phyloP scores from a whole-genome alignment of 2,888 invertebrate genomes.

The Drosophila helvetica region DNA sequence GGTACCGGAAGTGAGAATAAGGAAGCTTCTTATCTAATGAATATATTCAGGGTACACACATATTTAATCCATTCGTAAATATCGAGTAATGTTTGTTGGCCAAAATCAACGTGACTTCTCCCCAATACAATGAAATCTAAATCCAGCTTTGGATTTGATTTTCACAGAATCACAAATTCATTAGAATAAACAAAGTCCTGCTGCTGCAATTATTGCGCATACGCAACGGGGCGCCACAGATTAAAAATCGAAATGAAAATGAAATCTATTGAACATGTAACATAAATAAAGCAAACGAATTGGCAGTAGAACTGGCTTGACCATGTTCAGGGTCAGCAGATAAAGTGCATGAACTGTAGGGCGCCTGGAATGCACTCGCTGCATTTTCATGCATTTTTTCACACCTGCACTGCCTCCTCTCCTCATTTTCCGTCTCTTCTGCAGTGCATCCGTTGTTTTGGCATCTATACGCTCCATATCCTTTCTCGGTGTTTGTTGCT shows the following conservation, averaged over 20 bases:
- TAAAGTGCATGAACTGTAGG: constrained; percentile 63
- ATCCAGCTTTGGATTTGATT: background rate
- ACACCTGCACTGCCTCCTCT: constrained; percentile 23
- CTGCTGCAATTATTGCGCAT: background rate
- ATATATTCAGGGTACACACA: too few relatives aligned
- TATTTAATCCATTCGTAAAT: too few relatives aligned
- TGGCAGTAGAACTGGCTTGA: constrained; percentile 31
- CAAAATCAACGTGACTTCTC: background rate
- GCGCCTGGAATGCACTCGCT: constrained; percentile 60
- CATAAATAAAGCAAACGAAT: constrained; percentile 1
- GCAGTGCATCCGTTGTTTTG: constrained; percentile 36
- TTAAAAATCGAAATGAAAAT: background rate
- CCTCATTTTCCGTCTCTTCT: background rate
- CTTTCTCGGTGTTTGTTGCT: constrained; percentile 16
- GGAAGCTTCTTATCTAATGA: too few relatives aligned
- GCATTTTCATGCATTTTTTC: constrained; percentile 54
- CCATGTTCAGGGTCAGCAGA: constrained; percentile 73
- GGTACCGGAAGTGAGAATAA: background rate
- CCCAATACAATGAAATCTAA: background rate
- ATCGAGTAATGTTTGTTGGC: too few relatives aligned
- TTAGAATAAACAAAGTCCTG: too few relatives aligned
- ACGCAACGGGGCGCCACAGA: background rate
- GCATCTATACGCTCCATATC: constrained; percentile 43
- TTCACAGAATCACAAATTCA: too few relatives aligned
- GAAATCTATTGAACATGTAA: background rate